A percentile compares a stretch with the other conserved stretches of the same genome.
Conservation (phyloP, 2,113 vertebrate species). For the Empidonax alnorum region DNA sequence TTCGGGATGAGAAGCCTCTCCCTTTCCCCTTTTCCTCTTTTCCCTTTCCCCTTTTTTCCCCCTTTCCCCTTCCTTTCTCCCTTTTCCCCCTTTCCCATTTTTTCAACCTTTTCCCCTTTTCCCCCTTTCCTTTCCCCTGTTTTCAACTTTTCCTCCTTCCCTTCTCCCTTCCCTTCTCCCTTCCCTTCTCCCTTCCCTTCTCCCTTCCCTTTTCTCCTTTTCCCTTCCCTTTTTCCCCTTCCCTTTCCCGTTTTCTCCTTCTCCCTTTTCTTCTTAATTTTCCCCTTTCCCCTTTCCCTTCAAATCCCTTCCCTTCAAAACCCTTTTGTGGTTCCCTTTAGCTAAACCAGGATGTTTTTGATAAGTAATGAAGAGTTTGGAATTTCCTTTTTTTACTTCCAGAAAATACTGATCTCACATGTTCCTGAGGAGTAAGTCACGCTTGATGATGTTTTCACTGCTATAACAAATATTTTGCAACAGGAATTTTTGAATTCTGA, state of each 20-base stretch:
- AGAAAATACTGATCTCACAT: neutral
- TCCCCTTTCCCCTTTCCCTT: too few relatives aligned
- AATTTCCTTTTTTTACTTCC: fast-evolving
- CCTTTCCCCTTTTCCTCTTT: neutral
- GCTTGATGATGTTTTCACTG: neutral
- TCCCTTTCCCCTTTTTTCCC: fast-evolving
- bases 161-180: too few relatives aligned
- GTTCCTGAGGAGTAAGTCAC: neutral
- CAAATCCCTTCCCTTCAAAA: neutral
- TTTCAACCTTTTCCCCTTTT: too few relatives aligned
- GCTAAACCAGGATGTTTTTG: neutral
- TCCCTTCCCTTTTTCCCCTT: too few relatives aligned
- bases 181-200: too few relatives aligned
- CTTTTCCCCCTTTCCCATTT: too few relatives aligned
- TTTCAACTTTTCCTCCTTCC: too few relatives aligned
- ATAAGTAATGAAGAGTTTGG: neutral
- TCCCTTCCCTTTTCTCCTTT: too few relatives aligned
- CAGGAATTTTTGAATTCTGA: neutral
- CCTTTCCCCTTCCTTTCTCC: fast-evolving
- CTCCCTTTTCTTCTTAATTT: too few relatives aligned
- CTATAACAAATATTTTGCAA: fast-evolving
- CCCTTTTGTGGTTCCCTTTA: neutral
- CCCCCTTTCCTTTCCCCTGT: too few relatives aligned
- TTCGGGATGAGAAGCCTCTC: neutral
- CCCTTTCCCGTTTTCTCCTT: neutral